Percentiles rank a stretch among this genome's conserved stretches.
These are phyloP conservation scores for Podarcis lilfordi DNA, from an alignment of 2,797 vertebrate species.

Conservation along the genomic window DNA sequence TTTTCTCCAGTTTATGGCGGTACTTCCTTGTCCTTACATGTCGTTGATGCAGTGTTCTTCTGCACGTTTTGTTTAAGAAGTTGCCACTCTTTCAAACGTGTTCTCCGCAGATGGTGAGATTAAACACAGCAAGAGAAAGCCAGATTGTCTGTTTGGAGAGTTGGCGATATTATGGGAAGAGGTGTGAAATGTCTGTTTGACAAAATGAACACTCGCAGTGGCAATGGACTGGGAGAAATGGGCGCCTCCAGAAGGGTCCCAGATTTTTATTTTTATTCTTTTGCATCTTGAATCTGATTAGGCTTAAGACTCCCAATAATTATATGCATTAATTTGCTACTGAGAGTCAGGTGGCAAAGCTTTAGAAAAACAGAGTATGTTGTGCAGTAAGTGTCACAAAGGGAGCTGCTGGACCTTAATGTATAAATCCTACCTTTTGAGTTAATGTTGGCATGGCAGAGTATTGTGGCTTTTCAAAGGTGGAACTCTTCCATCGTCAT, in stretches of 20 bases:
- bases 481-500: rapidly evolving
- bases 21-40: not conserved
- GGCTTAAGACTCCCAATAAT: not conserved
- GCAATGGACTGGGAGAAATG: not conserved
- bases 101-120: not conserved
- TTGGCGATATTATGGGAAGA: conserved; percentile 9
- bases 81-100: not conserved
- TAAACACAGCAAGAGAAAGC: not conserved
- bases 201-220: not conserved
- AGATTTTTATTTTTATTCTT: not conserved
- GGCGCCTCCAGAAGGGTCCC: not conserved
- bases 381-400: not conserved
- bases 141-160: conserved; percentile 11
- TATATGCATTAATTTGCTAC: not conserved
- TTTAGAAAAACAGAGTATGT: not conserved
- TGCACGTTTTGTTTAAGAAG: not conserved
- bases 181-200: conserved; percentile 10
- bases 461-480: not conserved
- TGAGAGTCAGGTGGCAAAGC: not conserved
- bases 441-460: not conserved
- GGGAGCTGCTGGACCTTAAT: not conserved
- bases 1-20: not conserved
- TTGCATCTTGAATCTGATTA: not conserved
- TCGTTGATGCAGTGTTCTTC: not conserved
- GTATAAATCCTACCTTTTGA: not conserved